These are phyloP conservation scores for Elephantulus edwardii DNA, from an alignment of 2,113 vertebrate genomes.

Conservation along the genomic window DNA sequence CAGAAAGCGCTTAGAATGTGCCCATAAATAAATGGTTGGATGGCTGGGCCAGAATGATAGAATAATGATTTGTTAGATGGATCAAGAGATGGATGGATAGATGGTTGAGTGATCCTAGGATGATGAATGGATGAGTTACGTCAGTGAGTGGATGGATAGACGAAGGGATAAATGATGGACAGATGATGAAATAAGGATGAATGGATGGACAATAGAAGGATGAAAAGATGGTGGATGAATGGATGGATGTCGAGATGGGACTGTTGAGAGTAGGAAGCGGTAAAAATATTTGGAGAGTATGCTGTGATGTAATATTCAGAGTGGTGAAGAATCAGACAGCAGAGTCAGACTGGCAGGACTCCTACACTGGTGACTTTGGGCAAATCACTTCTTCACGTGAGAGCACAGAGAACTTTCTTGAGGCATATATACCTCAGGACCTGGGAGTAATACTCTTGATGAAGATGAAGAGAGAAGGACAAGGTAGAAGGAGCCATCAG, in stretches of 20 bases:
- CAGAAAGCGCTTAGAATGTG: neutral
- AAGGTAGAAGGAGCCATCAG: accelerated
- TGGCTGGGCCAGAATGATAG: too few species aligned
- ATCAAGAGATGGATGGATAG: too few species aligned
- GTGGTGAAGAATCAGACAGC: neutral
- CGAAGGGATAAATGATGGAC: too few species aligned
- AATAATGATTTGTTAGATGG: neutral
- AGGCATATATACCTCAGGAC: neutral
- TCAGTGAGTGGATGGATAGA: neutral
- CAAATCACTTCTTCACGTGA: neutral
- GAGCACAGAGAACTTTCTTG: too few species aligned
- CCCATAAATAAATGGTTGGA: neutral
- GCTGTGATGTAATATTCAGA: neutral
- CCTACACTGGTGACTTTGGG: neutral
- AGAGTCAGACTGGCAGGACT: neutral
- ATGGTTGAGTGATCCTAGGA: too few species aligned
- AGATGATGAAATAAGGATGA: neutral
- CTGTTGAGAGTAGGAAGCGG: neutral
- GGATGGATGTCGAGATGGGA: neutral
- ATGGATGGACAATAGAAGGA: neutral
- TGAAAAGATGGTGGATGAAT: neutral
- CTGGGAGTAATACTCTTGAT: neutral
- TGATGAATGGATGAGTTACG: neutral
- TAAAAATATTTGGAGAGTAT: neutral
- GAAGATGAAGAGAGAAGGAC: neutral